Conservation (phyloP, 1,140 invertebrate species). For the Rhysida immarginata region DNA sequence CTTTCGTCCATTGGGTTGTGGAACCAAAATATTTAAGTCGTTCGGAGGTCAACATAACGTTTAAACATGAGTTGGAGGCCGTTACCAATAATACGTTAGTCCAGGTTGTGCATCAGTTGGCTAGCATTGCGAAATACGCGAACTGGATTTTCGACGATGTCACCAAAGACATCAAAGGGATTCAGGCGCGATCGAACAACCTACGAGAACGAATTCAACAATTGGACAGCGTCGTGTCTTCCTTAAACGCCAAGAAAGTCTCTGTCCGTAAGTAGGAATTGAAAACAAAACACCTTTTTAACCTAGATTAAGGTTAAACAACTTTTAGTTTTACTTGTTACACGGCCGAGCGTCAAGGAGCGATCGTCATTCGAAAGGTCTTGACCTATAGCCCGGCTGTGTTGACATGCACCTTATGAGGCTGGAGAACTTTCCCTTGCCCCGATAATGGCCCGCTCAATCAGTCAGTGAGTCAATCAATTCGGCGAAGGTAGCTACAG, state of each 20-base stretch:
- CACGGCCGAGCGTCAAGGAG: too few relatives aligned
- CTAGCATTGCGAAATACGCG: constrained; percentile 55
- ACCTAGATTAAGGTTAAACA: too few relatives aligned
- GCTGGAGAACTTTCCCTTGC: too few relatives aligned
- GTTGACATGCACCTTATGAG: too few relatives aligned
- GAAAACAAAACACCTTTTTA: too few relatives aligned
- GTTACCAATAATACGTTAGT: constrained; percentile 59
- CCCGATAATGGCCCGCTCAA: too few relatives aligned
- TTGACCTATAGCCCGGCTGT: too few relatives aligned
- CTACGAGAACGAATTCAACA: constrained; percentile 43
- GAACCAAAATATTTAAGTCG: constrained; percentile 49
- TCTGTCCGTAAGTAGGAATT: constrained; percentile 61
- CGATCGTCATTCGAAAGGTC: too few relatives aligned
- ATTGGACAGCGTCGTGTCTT: constrained; percentile 41
- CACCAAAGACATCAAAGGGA: constrained; percentile 45
- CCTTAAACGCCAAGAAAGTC: constrained; percentile 58
- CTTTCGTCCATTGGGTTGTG: constrained; percentile 51
- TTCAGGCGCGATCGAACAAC: constrained; percentile 44
- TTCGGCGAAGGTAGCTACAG: too few relatives aligned
- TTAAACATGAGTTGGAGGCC: constrained; percentile 51
- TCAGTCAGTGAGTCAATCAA: too few relatives aligned
- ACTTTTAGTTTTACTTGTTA: too few relatives aligned
- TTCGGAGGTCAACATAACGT: constrained; percentile 39
- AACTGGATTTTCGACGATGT: constrained; percentile 60
- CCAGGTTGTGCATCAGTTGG: constrained; percentile 56